A percentile compares a stretch with the other conserved stretches of the same genome.
Conservation (phyloP, 1,140 invertebrate genomes). For the Eciton burchellii region DNA sequence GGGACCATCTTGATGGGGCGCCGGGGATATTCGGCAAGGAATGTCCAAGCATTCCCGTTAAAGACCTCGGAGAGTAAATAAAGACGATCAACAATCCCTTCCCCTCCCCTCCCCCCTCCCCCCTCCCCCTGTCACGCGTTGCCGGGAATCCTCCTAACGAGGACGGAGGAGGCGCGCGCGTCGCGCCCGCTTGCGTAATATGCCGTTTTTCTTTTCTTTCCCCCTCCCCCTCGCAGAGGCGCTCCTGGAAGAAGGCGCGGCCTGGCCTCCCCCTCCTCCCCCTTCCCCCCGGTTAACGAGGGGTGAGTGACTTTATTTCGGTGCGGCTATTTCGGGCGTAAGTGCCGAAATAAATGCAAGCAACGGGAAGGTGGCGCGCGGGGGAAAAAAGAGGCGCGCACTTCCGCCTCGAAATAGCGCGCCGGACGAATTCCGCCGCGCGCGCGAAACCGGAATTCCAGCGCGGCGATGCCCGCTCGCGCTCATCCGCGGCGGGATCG, state of each 20-base stretch:
- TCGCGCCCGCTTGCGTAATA: background rate
- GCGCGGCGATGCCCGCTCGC: background rate
- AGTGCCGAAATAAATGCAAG: slow-evolving; percentile 49
- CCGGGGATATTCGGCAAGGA: too few relatives aligned
- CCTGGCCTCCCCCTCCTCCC: too few relatives aligned
- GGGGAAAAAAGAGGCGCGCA: slow-evolving; percentile 22
- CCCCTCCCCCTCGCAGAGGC: too few relatives aligned
- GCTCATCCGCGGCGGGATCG: background rate
- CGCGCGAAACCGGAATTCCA: slow-evolving; percentile 25
- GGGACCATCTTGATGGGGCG: too few relatives aligned
- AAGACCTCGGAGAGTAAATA: too few relatives aligned
- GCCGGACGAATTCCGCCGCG: background rate
- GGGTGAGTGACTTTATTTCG: slow-evolving; percentile 65
- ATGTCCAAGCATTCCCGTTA: too few relatives aligned
- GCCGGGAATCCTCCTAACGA: slow-evolving; percentile 23
- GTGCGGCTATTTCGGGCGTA: slow-evolving; percentile 60
- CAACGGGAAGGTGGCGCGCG: slow-evolving; percentile 5
- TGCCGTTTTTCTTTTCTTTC: slow-evolving; percentile 26
- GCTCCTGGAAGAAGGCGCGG: slow-evolving; percentile 43
- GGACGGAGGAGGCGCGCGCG: slow-evolving; percentile 9
- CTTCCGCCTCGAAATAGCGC: slow-evolving; percentile 56
- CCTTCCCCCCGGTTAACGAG: too few relatives aligned
- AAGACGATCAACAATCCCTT: slow-evolving; percentile 1
- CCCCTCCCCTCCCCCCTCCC: too few relatives aligned
- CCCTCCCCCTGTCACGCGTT: slow-evolving; percentile 3